These are phyloP conservation scores for Dimorphilus gyrociliatus DNA, from an alignment of 2,888 invertebrate genomes.

Conservation along the genomic window DNA sequence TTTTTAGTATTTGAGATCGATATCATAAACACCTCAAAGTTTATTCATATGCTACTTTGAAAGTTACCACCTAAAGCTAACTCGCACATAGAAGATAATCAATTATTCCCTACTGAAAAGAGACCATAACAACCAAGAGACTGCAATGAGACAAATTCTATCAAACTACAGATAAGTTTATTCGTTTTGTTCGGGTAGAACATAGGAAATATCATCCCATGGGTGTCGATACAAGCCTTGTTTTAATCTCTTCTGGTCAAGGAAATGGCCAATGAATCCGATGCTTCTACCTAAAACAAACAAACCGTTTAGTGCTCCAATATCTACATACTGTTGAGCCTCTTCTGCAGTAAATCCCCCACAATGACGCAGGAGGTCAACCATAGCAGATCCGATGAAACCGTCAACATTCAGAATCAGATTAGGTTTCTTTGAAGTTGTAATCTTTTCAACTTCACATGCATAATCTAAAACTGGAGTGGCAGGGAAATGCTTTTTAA, in stretches of 20 bases:
- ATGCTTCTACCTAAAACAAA: constrained; percentile 95
- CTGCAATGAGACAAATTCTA: too few relatives aligned
- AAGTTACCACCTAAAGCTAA: too few relatives aligned
- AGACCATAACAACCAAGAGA: too few relatives aligned
- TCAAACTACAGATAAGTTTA: too few relatives aligned
- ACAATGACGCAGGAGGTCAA: constrained; percentile 81
- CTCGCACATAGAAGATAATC: too few relatives aligned
- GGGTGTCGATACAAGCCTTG: constrained; percentile 98
- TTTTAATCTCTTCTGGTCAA: constrained; percentile 95
- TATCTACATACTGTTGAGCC: constrained; percentile 88
- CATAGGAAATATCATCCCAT: constrained; percentile 94
- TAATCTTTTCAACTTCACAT: constrained; percentile 92
- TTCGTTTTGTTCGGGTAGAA: constrained; percentile 48
- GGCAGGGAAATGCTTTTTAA: constrained; percentile 75
- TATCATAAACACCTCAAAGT: too few relatives aligned
- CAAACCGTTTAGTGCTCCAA: constrained; percentile 91
- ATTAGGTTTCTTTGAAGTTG: constrained; percentile 97
- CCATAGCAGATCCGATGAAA: constrained; percentile 89
- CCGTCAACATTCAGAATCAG: constrained; percentile 97
- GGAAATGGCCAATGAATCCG: constrained; percentile 91
- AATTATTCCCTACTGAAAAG: too few relatives aligned
- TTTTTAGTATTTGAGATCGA: too few relatives aligned
- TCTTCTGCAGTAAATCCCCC: constrained; percentile 91
- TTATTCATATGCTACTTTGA: too few relatives aligned
- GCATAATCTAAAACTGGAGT: constrained; percentile 89